Conservation (phyloP, 1,140 invertebrate species). For the Coenobita brevimanus region DNA sequence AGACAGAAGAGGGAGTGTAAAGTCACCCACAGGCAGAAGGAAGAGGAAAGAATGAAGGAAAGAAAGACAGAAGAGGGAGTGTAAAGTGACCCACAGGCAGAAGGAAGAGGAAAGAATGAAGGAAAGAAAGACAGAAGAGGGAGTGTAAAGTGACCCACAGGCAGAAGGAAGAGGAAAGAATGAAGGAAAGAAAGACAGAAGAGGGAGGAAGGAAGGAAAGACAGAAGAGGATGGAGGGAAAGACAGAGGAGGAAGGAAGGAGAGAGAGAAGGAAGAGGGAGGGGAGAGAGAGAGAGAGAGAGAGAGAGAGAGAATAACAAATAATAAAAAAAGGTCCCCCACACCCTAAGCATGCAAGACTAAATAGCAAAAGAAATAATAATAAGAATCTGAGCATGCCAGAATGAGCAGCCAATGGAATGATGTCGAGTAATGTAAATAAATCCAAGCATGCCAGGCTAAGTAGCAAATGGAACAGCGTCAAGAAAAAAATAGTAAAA, state of each 20-base stretch:
- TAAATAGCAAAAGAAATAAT: no score
- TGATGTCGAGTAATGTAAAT: not conserved
- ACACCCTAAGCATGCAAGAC: not conserved
- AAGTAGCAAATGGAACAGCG: not conserved
- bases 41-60: not conserved
- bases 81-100: no score
- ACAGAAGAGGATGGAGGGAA: not conserved
- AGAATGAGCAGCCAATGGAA: no score
- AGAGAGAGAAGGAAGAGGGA: not conserved
- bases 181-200: no score
- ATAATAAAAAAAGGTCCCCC: not conserved
- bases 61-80: no score
- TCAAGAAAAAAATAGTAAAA: not conserved
- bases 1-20: no score
- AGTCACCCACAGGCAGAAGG: not conserved
- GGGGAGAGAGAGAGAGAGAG: not conserved
- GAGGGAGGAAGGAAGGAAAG: no score
- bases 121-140: no score
- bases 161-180: not conserved
- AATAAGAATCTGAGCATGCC: no score
- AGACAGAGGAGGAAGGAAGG: not conserved
- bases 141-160: no score
- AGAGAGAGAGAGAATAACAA: constrained; percentile 4
- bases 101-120: not conserved
- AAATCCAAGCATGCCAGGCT: not conserved